These are phyloP conservation scores for Litoditis marina DNA, from an alignment of 2,888 invertebrate genomes.

Conservation along the genomic window DNA sequence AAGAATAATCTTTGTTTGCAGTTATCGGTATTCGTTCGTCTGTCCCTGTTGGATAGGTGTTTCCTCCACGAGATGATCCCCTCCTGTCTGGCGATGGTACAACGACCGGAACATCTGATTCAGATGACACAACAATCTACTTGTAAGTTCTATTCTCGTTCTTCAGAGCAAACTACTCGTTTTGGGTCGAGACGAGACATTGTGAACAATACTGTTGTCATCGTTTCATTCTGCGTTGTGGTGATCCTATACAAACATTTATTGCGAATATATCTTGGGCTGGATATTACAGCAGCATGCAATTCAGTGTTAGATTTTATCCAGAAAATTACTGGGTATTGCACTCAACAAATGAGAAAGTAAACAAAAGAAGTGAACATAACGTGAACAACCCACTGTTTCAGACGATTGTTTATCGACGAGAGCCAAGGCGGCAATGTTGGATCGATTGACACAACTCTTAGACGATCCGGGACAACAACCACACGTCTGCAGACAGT, in stretches of 20 bases:
- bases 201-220: no score
- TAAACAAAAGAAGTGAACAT: no score
- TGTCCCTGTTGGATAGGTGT: slow-evolving; percentile 60
- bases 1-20: slow-evolving; percentile 17
- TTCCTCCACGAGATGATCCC: slow-evolving; percentile 61
- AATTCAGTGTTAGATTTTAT: no score
- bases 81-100: slow-evolving; percentile 57
- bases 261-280: no score
- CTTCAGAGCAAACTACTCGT: no score
- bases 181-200: no score
- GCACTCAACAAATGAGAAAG: no score
- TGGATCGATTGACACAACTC: slow-evolving; percentile 56
- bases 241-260: no score
- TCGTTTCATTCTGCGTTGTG: no score
- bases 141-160: slow-evolving; percentile 42
- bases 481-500: slow-evolving; percentile 53
- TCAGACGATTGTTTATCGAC: slow-evolving; percentile 60
- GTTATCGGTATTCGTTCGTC: slow-evolving; percentile 60
- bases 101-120: slow-evolving; percentile 57
- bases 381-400: no score
- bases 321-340: no score
- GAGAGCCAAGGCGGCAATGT: slow-evolving; percentile 57
- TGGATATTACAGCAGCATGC: no score
- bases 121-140: slow-evolving; percentile 61
- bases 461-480: slow-evolving; percentile 55